Evolutionary conservation across 2,797 vertebrate genomes (phyloP), one percentile per base, ranked within the genome.

Genomic region (Lepus townsendii): DNA sequence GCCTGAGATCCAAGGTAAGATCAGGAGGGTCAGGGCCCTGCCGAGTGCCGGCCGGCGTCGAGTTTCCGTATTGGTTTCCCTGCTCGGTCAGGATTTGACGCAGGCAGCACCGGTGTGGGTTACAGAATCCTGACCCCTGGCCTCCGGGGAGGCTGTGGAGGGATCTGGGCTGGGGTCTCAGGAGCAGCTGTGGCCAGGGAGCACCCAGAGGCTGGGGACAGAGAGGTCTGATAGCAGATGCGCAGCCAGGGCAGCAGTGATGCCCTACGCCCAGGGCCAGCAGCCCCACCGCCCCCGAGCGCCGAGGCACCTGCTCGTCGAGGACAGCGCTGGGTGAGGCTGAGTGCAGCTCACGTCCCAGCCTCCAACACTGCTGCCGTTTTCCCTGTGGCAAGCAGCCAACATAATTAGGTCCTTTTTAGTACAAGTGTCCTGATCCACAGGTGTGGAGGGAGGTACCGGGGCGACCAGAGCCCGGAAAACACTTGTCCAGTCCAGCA

Each of bases 61-160:
- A 88, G 68, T 97, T 96, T 85, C 97, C 95, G 88, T 95, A 95
- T 93, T 96, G 79, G 79, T 85, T 96, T 97, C 88, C 86, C 54
- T 94, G 38, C 47, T 24, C n/a, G 4, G 71, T 60, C 78, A 71
- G 92, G 94, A 94, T 93, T 69, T 91, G 93, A 93, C 79, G 72
- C 52, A 91, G 93, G 85, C 75, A 91, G 79, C 26, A 8, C 60
- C 0, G 66, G 88, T 73, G 93, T 92, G 88, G 73, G 71, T 97
- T 96, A 96, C 96, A 89, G 94, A 97, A 94, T 96, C 62, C 91
- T 95, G 93, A 95, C 94, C 95, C 52, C 63, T 57, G 65, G 26
- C 69, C 83, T 73, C 95, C 50, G 65, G 84, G 85, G 73, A 83
- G 75, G 65, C 14, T 42, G 35, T 1, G 6, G 52, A 77, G 52